Conservation (phyloP, 1,140 invertebrate genomes). For the Gryllus bimaculatus region DNA sequence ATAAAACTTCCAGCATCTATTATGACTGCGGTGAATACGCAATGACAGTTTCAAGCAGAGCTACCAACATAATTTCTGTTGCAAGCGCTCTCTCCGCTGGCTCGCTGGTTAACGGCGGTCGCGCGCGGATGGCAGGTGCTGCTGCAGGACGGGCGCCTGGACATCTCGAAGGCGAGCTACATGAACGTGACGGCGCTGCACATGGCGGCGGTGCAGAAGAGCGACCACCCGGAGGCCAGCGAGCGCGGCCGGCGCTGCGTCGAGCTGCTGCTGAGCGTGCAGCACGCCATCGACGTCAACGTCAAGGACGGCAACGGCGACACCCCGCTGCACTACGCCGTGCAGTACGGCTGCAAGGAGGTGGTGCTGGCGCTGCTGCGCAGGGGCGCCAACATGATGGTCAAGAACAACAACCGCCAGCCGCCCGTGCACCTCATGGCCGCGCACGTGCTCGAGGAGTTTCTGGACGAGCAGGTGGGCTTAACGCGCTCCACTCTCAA, state of each 20-base stretch:
- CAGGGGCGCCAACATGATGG: neutral
- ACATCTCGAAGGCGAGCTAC: neutral
- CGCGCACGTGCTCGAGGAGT: neutral
- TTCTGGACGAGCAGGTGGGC: neutral
- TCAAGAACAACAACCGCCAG: neutral
- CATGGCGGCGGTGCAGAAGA: neutral
- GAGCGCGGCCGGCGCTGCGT: neutral
- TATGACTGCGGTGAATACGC: too few relatives aligned
- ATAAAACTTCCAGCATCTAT: too few relatives aligned
- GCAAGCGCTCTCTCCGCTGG: too few relatives aligned
- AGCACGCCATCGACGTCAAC: neutral
- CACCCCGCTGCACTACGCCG: neutral
- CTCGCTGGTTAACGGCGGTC: too few relatives aligned
- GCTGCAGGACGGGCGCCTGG: neutral
- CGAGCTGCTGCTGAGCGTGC: neutral
- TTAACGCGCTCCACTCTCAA: neutral
- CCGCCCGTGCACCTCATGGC: neutral
- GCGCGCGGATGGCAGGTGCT: neutral
- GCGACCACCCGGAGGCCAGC: neutral
- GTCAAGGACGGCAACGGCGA: neutral
- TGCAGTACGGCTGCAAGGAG: neutral
- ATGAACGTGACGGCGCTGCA: neutral
- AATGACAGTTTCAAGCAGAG: too few relatives aligned
- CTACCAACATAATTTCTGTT: too few relatives aligned
- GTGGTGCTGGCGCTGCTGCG: neutral